These are phyloP conservation scores for Cydia fagiglandana DNA, from an alignment of 1,140 invertebrate species.

Conservation along the genomic window DNA sequence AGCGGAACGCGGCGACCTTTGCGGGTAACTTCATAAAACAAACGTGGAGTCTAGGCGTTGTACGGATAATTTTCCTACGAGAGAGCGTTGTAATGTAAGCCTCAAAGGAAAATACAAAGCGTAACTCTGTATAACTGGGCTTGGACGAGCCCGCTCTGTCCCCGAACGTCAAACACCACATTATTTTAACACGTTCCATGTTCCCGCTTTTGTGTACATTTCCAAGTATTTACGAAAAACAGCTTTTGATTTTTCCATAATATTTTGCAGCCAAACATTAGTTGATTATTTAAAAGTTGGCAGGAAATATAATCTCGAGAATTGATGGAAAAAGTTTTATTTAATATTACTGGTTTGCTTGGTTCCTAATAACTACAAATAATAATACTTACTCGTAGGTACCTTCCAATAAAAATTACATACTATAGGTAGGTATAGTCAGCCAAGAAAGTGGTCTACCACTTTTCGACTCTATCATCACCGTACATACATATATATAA, in stretches of 20 bases:
- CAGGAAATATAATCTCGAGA: neutral
- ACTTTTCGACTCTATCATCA: too few species aligned
- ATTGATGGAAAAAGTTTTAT: neutral
- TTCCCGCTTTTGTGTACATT: neutral
- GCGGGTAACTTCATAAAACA: conserved; percentile 17
- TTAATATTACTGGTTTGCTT: neutral
- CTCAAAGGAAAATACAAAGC: conserved; percentile 21
- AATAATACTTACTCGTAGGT: too few species aligned
- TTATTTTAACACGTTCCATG: conserved; percentile 12
- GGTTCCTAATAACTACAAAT: too few species aligned
- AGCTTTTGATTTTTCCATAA: conserved; percentile 3
- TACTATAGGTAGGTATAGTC: too few species aligned
- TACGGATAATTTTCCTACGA: neutral
- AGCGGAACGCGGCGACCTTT: conserved; percentile 11
- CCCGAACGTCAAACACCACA: neutral
- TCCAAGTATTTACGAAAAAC: neutral
- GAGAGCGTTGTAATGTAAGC: neutral
- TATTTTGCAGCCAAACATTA: neutral
- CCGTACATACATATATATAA: too few species aligned
- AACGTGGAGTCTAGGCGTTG: conserved; percentile 12
- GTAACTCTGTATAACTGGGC: neutral
- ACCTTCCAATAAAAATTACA: too few species aligned
- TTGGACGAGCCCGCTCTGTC: neutral
- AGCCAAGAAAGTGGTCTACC: too few species aligned
- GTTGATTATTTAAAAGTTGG: neutral